phyloP scores from a whole-genome alignment of 2,797 vertebrate species.

The Leptodactylus fallax region DNA sequence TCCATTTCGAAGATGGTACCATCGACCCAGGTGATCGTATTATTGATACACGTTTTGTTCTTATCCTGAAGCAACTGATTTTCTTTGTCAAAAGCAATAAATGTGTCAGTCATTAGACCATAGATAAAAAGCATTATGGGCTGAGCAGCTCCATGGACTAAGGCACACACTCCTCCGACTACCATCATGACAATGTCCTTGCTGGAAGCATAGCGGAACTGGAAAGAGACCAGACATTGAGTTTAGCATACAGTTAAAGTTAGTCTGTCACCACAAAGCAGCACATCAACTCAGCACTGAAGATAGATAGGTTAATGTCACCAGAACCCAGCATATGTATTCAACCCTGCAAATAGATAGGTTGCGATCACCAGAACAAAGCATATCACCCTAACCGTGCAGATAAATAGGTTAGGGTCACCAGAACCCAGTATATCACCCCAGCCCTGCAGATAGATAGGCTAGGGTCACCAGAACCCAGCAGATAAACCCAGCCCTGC shows the following conservation, averaged over 20 bases:
- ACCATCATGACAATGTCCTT: slow-evolving; percentile 79
- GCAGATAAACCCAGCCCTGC: no score
- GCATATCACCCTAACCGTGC: no score
- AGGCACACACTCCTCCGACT: slow-evolving; percentile 75
- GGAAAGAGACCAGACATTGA: not conserved
- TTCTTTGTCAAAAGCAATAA: slow-evolving; percentile 84
- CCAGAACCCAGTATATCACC: no score
- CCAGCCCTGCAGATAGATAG: no score
- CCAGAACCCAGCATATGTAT: no score
- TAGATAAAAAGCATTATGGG: slow-evolving; percentile 85
- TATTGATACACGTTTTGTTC: slow-evolving; percentile 81
- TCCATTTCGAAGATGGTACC: slow-evolving; percentile 63
- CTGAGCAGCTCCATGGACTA: slow-evolving; percentile 83
- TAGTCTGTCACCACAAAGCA: not conserved
- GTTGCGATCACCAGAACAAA: no score
- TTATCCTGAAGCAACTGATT: slow-evolving; percentile 76
- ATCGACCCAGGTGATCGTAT: slow-evolving; percentile 81
- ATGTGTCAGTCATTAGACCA: slow-evolving; percentile 83
- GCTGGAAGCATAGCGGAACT: slow-evolving; percentile 81
- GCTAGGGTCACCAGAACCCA: no score
- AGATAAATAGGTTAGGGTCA: no score
- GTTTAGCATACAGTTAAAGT: no score
- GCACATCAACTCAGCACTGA: no score
- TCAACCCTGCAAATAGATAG: no score
- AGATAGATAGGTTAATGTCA: no score